Percentiles rank a stretch among this genome's conserved stretches.
These are phyloP conservation scores for Chalcosyrphus nemorum DNA, from an alignment of 2,888 invertebrate species.

Conservation along the genomic window DNA sequence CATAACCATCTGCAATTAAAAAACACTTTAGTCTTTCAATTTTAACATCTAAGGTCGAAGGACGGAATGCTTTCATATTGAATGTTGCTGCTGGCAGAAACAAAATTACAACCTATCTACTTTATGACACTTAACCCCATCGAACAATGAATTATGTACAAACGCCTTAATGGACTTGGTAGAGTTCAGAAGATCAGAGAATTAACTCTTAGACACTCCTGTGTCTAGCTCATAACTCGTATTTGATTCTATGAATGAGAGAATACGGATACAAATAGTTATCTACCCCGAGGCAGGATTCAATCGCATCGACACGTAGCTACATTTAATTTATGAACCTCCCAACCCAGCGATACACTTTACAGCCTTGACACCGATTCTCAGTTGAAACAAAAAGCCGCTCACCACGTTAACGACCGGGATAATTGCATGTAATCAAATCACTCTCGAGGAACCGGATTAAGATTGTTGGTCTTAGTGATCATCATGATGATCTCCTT, in stretches of 20 bases:
- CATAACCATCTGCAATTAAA: no score
- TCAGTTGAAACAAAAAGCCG: conserved; percentile 8
- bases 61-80: no score
- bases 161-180: not conserved
- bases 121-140: not conserved
- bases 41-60: no score
- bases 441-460: conserved; percentile 30
- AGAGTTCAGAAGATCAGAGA: not conserved
- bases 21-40: no score
- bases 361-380: conserved; percentile 58
- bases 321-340: not conserved
- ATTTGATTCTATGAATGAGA: not conserved
- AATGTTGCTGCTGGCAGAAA: no score
- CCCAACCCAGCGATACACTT: not conserved
- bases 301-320: not conserved
- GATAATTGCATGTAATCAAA: not conserved
- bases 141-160: not conserved
- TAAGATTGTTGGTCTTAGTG: not conserved
- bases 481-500: conserved; percentile 3
- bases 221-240: not conserved
- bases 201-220: not conserved
- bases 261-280: not conserved
- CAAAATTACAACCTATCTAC: no score
- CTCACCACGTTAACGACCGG: not conserved
- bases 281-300: not conserved